Evolutionary conservation across 2,113 vertebrate genomes (phyloP).

Genomic region (Phylloscopus whistleri): DNA sequence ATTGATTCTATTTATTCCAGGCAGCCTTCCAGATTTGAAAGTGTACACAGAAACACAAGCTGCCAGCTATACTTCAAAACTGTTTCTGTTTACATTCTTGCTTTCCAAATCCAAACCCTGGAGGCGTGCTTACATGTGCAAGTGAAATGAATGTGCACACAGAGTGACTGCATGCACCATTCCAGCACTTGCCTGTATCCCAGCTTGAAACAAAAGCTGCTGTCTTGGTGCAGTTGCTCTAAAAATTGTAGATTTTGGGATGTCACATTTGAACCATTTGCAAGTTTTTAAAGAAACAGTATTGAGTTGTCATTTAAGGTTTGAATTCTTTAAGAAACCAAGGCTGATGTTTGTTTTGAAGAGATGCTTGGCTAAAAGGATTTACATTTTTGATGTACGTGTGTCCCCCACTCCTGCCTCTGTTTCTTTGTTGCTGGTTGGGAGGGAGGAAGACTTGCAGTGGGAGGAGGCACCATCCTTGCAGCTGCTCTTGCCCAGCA

Average conservation of each 20-base stretch:
- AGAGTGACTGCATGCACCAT: background rate
- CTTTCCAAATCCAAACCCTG: conserved; percentile 57
- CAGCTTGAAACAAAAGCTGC: background rate
- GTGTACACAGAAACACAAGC: conserved; percentile 54
- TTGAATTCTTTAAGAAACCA: background rate
- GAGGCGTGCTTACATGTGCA: conserved; percentile 43
- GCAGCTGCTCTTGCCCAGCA: background rate
- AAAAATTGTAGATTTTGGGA: background rate
- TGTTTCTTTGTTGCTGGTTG: background rate
- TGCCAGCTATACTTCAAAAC: conserved; percentile 53
- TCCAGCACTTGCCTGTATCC: background rate
- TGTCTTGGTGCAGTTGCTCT: background rate
- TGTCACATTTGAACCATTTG: background rate
- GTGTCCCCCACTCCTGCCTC: background rate
- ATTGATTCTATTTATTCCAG: conserved; percentile 48
- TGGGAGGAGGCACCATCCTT: fast-evolving
- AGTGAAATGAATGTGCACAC: background rate
- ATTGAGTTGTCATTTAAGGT: background rate
- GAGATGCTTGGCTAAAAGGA: background rate
- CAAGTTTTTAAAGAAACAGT: background rate
- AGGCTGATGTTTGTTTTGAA: background rate
- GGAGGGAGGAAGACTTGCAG: background rate
- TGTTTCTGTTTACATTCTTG: conserved; percentile 53
- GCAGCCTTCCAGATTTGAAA: conserved; percentile 52
- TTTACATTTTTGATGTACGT: background rate